Conservation (phyloP, 1,140 invertebrate species). For the Zaprionus taronus region DNA sequence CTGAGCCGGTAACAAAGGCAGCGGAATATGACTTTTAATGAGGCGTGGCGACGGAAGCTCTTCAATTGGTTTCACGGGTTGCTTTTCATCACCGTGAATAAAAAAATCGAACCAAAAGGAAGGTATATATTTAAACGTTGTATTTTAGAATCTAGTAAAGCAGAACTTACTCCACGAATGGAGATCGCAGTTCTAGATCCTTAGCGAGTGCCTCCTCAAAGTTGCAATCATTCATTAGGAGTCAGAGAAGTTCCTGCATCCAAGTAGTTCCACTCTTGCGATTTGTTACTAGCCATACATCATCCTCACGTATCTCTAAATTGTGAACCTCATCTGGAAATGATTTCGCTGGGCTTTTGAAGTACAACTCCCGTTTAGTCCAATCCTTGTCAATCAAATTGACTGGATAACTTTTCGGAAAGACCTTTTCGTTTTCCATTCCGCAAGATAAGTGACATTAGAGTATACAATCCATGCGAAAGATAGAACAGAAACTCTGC, state of each 20-base stretch:
- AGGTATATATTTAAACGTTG: neutral
- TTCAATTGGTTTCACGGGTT: conserved; percentile 57
- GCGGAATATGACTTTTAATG: conserved; percentile 88
- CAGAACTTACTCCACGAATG: conserved; percentile 84
- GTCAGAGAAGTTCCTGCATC: conserved; percentile 89
- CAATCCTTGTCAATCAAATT: conserved; percentile 61
- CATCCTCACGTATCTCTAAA: conserved; percentile 84
- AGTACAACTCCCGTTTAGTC: conserved; percentile 25
- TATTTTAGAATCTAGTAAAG: neutral
- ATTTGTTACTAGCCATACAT: conserved; percentile 85
- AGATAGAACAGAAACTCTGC: too few species aligned
- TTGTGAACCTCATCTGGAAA: conserved; percentile 85
- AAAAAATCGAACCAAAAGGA: conserved; percentile 23
- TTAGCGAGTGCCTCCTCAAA: conserved; percentile 83
- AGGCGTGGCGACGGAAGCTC: conserved; percentile 85
- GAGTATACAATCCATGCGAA: too few species aligned
- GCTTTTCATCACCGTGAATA: neutral
- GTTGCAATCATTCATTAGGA: conserved; percentile 87
- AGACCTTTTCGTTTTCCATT: conserved; percentile 23
- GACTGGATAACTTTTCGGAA: conserved; percentile 54
- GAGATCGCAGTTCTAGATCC: conserved; percentile 85
- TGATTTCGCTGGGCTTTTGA: conserved; percentile 7
- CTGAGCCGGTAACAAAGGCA: conserved; percentile 86
- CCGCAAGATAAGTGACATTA: too few species aligned
- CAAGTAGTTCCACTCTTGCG: conserved; percentile 87